A percentile compares a stretch with the other conserved stretches of the same genome.
These are phyloP conservation scores for Crax fasciolata DNA, from an alignment of 2,797 vertebrate genomes.

Conservation along the genomic window DNA sequence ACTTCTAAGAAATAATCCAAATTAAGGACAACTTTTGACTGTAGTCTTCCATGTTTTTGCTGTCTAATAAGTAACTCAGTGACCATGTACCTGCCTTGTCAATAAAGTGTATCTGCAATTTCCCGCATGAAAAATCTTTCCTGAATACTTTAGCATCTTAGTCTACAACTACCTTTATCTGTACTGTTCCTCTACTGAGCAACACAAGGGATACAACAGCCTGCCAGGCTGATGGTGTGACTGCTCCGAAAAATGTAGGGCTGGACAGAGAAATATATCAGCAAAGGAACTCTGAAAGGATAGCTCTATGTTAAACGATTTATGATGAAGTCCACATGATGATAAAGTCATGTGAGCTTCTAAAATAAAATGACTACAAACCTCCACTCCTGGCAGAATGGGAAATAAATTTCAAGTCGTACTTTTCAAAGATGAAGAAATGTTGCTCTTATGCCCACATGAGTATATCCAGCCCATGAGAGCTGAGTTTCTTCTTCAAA, in stretches of 20 bases:
- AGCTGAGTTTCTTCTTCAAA: neutral
- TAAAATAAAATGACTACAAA: constrained; percentile 34
- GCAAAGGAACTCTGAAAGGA: neutral
- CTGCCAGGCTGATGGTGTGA: neutral
- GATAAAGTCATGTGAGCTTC: neutral
- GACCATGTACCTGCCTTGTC: constrained; percentile 21
- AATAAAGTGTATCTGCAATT: constrained; percentile 1
- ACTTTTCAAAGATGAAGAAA: neutral
- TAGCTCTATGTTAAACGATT: constrained; percentile 24
- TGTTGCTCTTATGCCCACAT: neutral
- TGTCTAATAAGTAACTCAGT: constrained; percentile 66
- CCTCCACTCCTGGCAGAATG: neutral
- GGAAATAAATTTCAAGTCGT: neutral
- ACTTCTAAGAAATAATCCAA: neutral
- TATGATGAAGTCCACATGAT: neutral
- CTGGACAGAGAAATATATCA: constrained; percentile 2
- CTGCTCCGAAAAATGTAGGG: neutral
- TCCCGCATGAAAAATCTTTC: constrained; percentile 43
- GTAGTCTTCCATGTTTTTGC: neutral
- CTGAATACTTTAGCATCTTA: constrained; percentile 60
- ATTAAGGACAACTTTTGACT: constrained; percentile 39
- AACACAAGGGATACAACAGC: constrained; percentile 3
- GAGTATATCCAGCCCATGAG: neutral
- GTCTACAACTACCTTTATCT: constrained; percentile 18
- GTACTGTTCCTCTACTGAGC: neutral